Evolutionary conservation across 2,797 vertebrate genomes (phyloP).

Genomic region (Falco concolor): DNA sequence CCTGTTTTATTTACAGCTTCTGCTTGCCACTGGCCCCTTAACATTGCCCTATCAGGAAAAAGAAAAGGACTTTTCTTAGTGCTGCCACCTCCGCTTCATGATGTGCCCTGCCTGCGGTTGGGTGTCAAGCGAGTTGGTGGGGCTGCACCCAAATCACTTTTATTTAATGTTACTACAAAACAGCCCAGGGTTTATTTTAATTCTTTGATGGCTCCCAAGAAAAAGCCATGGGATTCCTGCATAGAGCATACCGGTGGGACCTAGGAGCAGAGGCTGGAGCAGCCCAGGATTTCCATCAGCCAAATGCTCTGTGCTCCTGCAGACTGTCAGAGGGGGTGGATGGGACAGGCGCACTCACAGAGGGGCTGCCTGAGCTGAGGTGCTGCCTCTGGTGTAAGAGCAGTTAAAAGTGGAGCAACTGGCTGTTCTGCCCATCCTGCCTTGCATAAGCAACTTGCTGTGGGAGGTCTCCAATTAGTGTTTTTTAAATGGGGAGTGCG

Average conservation of each 20-base stretch:
- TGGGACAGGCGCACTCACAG: too few relatives aligned
- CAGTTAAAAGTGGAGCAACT: not conserved
- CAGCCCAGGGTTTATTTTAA: not conserved
- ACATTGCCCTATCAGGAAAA: not conserved
- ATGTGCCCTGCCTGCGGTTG: not conserved
- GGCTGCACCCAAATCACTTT: not conserved
- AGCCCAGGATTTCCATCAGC: accelerated
- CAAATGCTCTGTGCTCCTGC: accelerated
- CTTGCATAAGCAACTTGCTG: not conserved
- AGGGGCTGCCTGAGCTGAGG: not conserved
- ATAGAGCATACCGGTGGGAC: accelerated
- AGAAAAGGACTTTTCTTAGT: not conserved
- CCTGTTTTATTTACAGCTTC: not conserved
- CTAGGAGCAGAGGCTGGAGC: not conserved
- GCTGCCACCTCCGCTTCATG: accelerated
- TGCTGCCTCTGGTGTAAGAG: not conserved
- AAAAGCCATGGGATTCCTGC: accelerated
- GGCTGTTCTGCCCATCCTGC: not conserved
- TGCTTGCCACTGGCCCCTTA: not conserved
- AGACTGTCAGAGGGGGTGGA: too few relatives aligned
- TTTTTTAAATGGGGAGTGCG: not conserved
- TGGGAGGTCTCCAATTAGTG: too few relatives aligned
- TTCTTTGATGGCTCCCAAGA: not conserved
- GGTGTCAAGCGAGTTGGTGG: not conserved
- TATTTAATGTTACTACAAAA: not conserved